Evolutionary conservation across 2,113 vertebrate genomes (phyloP).

Genomic region (Onychorhynchus coronatus): DNA sequence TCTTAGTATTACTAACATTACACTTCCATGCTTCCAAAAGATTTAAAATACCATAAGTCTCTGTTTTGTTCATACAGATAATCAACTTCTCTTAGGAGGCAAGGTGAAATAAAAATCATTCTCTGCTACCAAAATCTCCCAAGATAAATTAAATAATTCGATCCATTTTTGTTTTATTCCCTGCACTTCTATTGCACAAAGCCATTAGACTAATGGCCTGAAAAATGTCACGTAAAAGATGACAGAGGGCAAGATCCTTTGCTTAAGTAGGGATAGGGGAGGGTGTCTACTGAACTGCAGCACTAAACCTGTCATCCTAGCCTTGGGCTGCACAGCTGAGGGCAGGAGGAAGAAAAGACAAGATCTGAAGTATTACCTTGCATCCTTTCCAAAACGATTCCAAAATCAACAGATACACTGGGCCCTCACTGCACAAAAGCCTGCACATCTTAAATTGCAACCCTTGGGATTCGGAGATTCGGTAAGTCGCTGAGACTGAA

Average conservation of each 20-base stretch:
- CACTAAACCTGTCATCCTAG: not conserved
- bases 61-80: not conserved
- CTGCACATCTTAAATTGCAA: not conserved
- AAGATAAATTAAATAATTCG: constrained; percentile 7
- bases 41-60: not conserved
- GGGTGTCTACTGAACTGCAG: not conserved
- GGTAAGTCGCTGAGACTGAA: not conserved
- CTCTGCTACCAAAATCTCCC: not conserved
- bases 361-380: not conserved
- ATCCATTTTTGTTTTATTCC: constrained; percentile 19
- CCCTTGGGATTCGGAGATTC: not conserved
- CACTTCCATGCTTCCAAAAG: not conserved
- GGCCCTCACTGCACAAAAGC: not conserved
- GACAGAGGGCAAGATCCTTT: not conserved
- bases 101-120: constrained; percentile 31
- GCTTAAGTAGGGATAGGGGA: not conserved
- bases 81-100: not conserved
- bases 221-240: not conserved
- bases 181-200: not conserved
- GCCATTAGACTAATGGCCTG: constrained; percentile 8
- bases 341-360: not conserved
- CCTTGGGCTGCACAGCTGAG: not conserved
- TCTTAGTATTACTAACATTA: not conserved
- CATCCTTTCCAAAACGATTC: not conserved
- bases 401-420: not conserved